Evolutionary conservation across 2,888 invertebrate species (phyloP), one percentile per base, ranked within the genome.

Genomic region (Harpagoxenus sublaevis): DNA sequence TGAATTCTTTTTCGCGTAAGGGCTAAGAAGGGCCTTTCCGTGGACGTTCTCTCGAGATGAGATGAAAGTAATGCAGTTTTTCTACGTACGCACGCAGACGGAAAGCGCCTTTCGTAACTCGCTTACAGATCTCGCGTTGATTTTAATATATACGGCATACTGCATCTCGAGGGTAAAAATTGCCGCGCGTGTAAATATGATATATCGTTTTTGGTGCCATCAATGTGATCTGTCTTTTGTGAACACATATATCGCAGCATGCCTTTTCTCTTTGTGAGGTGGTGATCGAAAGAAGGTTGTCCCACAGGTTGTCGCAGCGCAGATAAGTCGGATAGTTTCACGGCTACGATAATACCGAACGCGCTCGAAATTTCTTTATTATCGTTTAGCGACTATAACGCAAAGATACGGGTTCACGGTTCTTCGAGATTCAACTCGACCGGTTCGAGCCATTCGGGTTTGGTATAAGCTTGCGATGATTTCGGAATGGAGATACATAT

Each of bases 191-290:
- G 79, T 88, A 81, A 53, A 65, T 73, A 65, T 73, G 73, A 83
- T 85, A 65, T 84, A 84, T 81, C n/a, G 65, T 83, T 85, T 83
- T 71, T 42, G 57, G 45, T 73, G 83, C 84, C 81, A 23, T 23
- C 23, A 85, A 86, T 83, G 45, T 66, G 79, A 75, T 85, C 79
- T 84, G 51, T 83, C 48, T 85, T 85, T 84, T 35, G 66, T 87
- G 86, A 88, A 88, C 77, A 73, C 85, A 79, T 90, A 90, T 88
- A 90, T 88, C 90, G 89, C 87, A 90, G 90, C 88, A 90, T 90
- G 88, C 88, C 89, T 89, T 90, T 90, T 90, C 88, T 89, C 88
- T 55, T 23, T 81, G 70, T 51, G 63, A 55, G 84, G 53, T 66
- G 60, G 73, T 71, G 39, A 35, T 79, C 31, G 73, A 73, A 79